phyloP scores from a whole-genome alignment of 2,113 vertebrate genomes.

The Brachypodius melanocephalos region DNA sequence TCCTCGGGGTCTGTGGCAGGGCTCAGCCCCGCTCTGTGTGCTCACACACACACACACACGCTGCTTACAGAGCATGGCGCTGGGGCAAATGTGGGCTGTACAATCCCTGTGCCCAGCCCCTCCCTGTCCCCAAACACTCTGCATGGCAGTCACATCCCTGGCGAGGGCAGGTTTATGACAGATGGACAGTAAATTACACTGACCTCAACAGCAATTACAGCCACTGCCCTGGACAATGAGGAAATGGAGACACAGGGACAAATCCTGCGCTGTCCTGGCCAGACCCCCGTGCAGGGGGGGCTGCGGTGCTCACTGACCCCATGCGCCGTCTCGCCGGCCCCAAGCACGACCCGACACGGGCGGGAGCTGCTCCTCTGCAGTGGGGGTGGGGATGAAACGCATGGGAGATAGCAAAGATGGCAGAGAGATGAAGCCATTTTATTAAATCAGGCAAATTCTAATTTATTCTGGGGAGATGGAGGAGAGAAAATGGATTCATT shows the following conservation, averaged over 20 bases:
- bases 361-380: background rate
- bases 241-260: conserved; percentile 57
- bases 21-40: background rate
- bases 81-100: conserved; percentile 6
- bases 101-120: background rate
- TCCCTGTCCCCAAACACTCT: conserved; percentile 43
- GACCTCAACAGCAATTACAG: conserved; percentile 88
- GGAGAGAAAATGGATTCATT: conserved; percentile 71
- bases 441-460: conserved; percentile 89
- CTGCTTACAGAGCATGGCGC: background rate
- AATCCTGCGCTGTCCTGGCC: background rate
- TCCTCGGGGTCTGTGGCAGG: background rate
- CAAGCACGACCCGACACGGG: background rate
- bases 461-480: conserved; percentile 75
- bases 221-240: conserved; percentile 84
- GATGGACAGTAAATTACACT: conserved; percentile 84
- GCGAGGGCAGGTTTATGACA: conserved; percentile 78
- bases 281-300: background rate
- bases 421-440: conserved; percentile 87
- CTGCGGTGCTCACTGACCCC: background rate
- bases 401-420: conserved; percentile 79
- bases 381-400: conserved; percentile 44
- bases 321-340: background rate
- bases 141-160: conserved; percentile 84
- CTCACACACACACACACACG: background rate